Evolutionary conservation across 2,797 vertebrate species (phyloP), one percentile per base, ranked within the genome.

Genomic region (Myotis findleyi): DNA sequence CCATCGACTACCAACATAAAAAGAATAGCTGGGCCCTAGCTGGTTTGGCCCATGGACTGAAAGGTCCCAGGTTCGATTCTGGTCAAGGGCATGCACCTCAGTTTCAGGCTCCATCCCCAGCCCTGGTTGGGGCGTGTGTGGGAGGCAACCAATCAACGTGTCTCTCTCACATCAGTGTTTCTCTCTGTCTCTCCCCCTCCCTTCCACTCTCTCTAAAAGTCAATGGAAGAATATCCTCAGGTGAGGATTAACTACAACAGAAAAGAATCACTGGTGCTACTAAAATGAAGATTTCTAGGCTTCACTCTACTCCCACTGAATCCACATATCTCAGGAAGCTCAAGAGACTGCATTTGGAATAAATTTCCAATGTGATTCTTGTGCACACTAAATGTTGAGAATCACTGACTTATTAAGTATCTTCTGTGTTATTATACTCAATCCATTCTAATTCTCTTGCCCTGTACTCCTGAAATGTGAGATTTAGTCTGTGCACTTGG

Each of bases 381-480:
- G 25, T 82, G 51, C 33, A 93, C 59, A 36, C 5, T 57, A 76
- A 30, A 89, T n/a, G 64, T 57, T 95, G 49, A 93, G 23, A 88
- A 68, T 73, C 47, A 73, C 87, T 83, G 11, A 49, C 44, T 80
- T 89, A 66, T 51, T 64, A 82, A 91, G 64, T 89, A 82, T 83
- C 17, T 71, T 93, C 20, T 87, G 2, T 87, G 41, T 76, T 92
- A 38, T 71, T 94, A n/a, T 92, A 38, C 21, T 71, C 92, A 68
- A 41, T 91, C 51, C n/a, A 85, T 30, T 92, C 10, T 82, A 62
- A 82, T 91, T 75, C 27, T 68, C 72, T 89, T 92, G 66, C 36
- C 38, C n/a, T 51, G 20, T 10, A 57, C n/a, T 87, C 53, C 20
- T 81, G 25, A 91, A 93, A 91, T 87, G 91, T 84, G 71, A 96